These are phyloP conservation scores for Caenorhabditis plicata DNA, from an alignment of 2,888 invertebrate genomes.

Conservation along the genomic window DNA sequence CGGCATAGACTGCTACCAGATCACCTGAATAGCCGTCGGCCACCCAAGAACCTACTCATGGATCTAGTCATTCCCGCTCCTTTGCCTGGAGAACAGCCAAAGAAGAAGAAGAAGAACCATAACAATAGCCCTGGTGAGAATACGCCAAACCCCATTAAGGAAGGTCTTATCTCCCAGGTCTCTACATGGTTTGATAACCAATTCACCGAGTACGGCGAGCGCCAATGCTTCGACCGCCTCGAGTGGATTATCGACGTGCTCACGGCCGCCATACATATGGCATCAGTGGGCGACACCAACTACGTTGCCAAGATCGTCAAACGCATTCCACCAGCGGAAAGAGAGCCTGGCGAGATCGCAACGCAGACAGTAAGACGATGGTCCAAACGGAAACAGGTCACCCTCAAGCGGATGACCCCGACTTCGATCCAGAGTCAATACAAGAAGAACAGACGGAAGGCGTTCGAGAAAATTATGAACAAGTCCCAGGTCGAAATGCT, in stretches of 20 bases:
- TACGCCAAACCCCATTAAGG: too few relatives aligned
- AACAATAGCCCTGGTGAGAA: too few relatives aligned
- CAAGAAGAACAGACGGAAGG: neutral
- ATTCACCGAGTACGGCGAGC: neutral
- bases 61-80: too few relatives aligned
- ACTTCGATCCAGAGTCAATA: too few relatives aligned
- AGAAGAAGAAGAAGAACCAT: too few relatives aligned
- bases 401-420: too few relatives aligned
- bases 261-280: constrained; percentile 2
- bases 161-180: too few relatives aligned
- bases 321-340: constrained; percentile 2
- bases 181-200: constrained; percentile 7
- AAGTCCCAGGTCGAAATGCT: constrained; percentile 1
- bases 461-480: neutral
- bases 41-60: too few relatives aligned
- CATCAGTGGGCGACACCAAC: constrained; percentile 4
- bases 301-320: constrained; percentile 1
- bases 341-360: constrained; percentile 2
- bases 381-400: too few relatives aligned
- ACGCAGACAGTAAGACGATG: constrained; percentile 13
- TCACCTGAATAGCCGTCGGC: too few relatives aligned
- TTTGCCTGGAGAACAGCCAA: too few relatives aligned
- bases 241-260: constrained; percentile 1
- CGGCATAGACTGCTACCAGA: too few relatives aligned
- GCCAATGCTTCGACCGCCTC: constrained; percentile 1